Percentiles rank a stretch among this genome's conserved stretches.
These are phyloP conservation scores for Calvadosia cruxmelitensis DNA, from an alignment of 30 jellyfish, hydroid and myxozoan species.

Conservation along the genomic window DNA sequence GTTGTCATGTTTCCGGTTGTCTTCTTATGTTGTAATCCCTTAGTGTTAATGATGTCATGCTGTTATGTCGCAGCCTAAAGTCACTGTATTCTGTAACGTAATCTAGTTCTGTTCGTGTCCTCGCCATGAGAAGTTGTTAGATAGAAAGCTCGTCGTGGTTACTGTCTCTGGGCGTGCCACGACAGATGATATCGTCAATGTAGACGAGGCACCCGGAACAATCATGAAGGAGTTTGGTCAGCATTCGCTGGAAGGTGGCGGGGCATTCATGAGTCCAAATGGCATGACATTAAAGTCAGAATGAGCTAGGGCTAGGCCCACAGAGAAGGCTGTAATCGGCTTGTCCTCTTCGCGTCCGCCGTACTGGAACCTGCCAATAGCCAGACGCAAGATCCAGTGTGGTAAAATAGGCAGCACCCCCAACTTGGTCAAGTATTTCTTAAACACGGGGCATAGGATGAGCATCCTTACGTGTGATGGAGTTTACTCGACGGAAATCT, in stretches of 20 bases:
- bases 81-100: too few relatives aligned
- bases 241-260: conserved; percentile 40
- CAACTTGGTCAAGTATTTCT: conserved; percentile 33
- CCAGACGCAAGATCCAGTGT: too few relatives aligned
- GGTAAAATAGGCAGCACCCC: conserved; percentile 21
- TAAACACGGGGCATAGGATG: conserved; percentile 42
- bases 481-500: conserved; percentile 23
- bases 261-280: conserved; percentile 28
- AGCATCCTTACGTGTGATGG: conserved; percentile 44
- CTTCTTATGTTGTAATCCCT: too few relatives aligned
- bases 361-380: conserved; percentile 44
- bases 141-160: too few relatives aligned
- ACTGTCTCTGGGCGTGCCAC: too few relatives aligned
- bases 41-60: too few relatives aligned
- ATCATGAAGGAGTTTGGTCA: conserved; percentile 14
- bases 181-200: conserved; percentile 26
- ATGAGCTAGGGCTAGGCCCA: conserved; percentile 10
- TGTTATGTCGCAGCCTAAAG: too few relatives aligned
- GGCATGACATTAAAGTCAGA: conserved; percentile 33
- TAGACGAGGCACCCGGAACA: conserved; percentile 27
- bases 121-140: too few relatives aligned
- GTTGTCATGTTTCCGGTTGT: too few relatives aligned
- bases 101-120: too few relatives aligned
- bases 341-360: conserved; percentile 8
- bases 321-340: conserved; percentile 32